phyloP scores from a whole-genome alignment of 2,113 vertebrate genomes.

The Poecilia latipinna region DNA sequence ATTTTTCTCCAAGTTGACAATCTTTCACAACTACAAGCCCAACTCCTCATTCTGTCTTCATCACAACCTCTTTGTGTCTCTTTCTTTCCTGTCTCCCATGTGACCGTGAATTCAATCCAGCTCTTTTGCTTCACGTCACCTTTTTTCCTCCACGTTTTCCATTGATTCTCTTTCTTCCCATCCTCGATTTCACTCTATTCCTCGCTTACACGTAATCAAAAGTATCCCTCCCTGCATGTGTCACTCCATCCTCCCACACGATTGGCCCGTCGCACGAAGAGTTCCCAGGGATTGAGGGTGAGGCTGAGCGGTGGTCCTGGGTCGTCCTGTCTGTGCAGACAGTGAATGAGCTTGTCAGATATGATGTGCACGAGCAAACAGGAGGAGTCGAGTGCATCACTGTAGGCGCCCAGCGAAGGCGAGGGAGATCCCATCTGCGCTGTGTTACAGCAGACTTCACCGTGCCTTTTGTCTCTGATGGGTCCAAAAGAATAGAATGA shows the following conservation, averaged over 20 bases:
- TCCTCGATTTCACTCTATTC: conserved; percentile 7
- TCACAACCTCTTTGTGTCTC: conserved; percentile 16
- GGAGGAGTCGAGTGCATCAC: conserved; percentile 28
- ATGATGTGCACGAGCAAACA: conserved; percentile 55
- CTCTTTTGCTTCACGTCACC: conserved; percentile 14
- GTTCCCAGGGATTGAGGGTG: conserved; percentile 56
- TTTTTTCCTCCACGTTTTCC: conserved; percentile 1
- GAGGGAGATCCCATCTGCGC: conserved; percentile 70
- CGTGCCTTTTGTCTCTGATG: conserved; percentile 29
- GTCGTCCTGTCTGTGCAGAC: conserved; percentile 52
- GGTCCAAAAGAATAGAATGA: conserved; percentile 35
- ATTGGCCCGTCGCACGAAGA: conserved; percentile 19
- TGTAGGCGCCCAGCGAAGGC: conserved; percentile 20
- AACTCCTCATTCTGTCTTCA: conserved; percentile 15
- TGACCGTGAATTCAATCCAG: background rate
- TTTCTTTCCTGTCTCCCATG: background rate
- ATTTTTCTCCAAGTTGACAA: conserved; percentile 2
- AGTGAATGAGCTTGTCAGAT: conserved; percentile 53
- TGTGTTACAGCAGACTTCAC: conserved; percentile 65
- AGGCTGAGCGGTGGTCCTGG: conserved; percentile 53
- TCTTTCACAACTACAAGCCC: conserved; percentile 10
- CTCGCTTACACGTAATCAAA: conserved; percentile 13
- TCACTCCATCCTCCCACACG: conserved; percentile 30
- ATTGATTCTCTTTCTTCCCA: conserved; percentile 25
- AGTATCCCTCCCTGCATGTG: conserved; percentile 19